A percentile compares a stretch with the other conserved stretches of the same genome.
Evolutionary conservation across 2,113 vertebrate species (phyloP).

Genomic region (Nipponia nippon): DNA sequence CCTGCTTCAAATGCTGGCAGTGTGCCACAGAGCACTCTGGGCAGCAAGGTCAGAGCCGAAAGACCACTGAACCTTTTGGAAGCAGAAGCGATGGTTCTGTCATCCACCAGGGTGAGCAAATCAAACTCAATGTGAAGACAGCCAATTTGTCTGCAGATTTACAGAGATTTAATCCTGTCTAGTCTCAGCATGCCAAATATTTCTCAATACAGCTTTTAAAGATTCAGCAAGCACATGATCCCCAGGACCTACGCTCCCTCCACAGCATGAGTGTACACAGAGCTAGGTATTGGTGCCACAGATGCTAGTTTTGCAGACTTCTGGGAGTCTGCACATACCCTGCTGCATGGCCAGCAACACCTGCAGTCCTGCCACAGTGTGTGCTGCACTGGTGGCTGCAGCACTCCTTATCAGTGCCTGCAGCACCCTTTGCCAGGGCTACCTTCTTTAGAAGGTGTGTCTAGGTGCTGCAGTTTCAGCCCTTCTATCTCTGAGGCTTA

Average conservation of each 20-base stretch:
- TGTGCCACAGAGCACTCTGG: not conserved
- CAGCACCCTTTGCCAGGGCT: not conserved
- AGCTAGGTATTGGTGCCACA: not conserved
- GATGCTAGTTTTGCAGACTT: not conserved
- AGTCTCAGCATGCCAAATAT: not conserved
- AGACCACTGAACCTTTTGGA: not conserved
- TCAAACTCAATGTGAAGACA: not conserved
- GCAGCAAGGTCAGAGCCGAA: not conserved
- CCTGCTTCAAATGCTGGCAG: not conserved
- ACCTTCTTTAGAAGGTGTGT: not conserved
- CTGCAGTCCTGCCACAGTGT: not conserved
- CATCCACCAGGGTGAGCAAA: not conserved
- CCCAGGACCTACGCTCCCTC: not conserved
- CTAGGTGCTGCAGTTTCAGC: not conserved
- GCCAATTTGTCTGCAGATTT: not conserved
- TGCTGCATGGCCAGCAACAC: not conserved
- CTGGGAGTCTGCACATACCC: not conserved
- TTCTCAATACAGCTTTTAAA: not conserved
- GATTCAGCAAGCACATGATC: not conserved
- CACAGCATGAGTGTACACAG: not conserved
- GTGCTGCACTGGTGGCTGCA: not conserved
- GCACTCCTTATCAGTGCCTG: not conserved
- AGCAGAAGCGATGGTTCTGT: not conserved
- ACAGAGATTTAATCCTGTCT: not conserved
- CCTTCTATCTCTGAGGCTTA: not conserved